Percentiles rank a stretch among this genome's conserved stretches.
Evolutionary conservation across 2,888 invertebrate genomes (phyloP).

Genomic region (Sphinx pinastri): DNA sequence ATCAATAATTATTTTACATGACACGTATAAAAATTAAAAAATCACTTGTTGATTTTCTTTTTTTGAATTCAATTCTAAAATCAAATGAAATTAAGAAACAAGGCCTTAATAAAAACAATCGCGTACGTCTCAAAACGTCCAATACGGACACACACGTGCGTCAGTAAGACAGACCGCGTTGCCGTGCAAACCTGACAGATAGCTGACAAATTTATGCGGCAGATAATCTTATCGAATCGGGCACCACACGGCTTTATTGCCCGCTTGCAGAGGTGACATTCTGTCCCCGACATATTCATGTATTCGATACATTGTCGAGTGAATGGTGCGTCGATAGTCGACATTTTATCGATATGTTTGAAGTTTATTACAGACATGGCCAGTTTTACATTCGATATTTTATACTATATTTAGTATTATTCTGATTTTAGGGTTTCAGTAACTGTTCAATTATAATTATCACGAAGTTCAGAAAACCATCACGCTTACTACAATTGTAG

Average conservation of each 20-base stretch:
- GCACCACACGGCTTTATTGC: slow-evolving; percentile 69
- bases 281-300: slow-evolving; percentile 23
- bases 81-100: not conserved
- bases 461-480: too few relatives aligned
- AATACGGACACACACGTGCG: slow-evolving; percentile 3
- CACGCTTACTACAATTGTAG: too few relatives aligned
- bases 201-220: slow-evolving; percentile 73
- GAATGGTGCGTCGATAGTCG: not conserved
- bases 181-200: slow-evolving; percentile 39
- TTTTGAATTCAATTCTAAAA: not conserved
- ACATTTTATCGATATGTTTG: slow-evolving; percentile 4
- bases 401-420: not conserved
- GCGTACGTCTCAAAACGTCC: not conserved
- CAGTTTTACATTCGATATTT: not conserved
- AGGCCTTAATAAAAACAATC: not conserved
- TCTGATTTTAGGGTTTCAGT: not conserved
- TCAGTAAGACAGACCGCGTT: slow-evolving; percentile 27
- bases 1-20: too few relatives aligned
- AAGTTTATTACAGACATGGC: not conserved
- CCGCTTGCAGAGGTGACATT: slow-evolving; percentile 27
- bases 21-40: too few relatives aligned
- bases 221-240: slow-evolving; percentile 70
- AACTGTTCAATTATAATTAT: too few relatives aligned
- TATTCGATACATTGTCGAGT: slow-evolving; percentile 18
- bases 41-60: too few relatives aligned